Base-by-base conservation (phyloP, 2,888 invertebrate genomes). In the Argyra leucocephala region DNA sequence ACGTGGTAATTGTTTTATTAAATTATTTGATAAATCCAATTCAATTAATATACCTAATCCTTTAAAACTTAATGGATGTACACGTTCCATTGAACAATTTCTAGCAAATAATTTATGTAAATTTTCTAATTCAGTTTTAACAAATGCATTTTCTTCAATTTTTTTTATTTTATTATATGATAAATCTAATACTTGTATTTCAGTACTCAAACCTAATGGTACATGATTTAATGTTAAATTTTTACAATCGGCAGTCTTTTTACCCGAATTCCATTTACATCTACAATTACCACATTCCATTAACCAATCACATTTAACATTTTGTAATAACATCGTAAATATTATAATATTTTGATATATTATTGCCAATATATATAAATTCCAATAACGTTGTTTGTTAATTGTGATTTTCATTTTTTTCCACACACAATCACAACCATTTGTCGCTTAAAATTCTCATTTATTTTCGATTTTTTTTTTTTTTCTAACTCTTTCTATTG, bases 241-340 rank as follows among this genome's bases (percentile, higher is more conserved):
- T 26, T 84, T 84, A 76, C 94, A 94, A 70, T 91, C 89, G 1
- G 91, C 93, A 36, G 87, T 87, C 76, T 89, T 91, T 77, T 88
- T 90, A 10, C 93, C 92, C 66, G 88, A 87, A 59, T 86, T 86
- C 93, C 93, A 93, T 71, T 88, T 88, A 78, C 93, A 93, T 74
- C 86, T 86, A 81, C 93, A 93, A 31, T 75, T 73, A 48, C 76
- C 77, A 63, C 78, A 78, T 63, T 76, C 74, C 72, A 75, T 73
- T 48, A 76, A 71, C 77, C 78, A 78, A 68, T 78, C 77, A 57
- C 72, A 73, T 4, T 70, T 67, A 31, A 70, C 70, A n/a, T n/a
- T n/a, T 36, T 71, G 69, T 21, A 67, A 66, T 12, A 69, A 65
- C 48, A 72, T 70, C 61, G 69, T 69, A 6, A 48, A 18, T 7